Percentiles rank a stretch among this genome's conserved stretches.
Conservation (phyloP, 2,797 vertebrate species). For the Neoniphon sammara region DNA sequence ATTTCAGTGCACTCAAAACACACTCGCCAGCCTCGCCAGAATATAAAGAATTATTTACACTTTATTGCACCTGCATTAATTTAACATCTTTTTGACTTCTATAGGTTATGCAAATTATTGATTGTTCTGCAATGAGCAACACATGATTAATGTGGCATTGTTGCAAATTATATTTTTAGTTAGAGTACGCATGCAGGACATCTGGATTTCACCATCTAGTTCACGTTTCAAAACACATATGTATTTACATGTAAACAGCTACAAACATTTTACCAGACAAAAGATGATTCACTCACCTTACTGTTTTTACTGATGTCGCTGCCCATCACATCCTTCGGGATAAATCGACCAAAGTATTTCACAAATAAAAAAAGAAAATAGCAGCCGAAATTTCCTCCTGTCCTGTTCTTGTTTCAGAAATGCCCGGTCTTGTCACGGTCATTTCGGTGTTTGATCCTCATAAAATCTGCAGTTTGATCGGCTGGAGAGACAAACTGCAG, state of each 20-base stretch:
- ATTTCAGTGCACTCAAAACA: conserved; percentile 5
- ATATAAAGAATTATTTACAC: no score
- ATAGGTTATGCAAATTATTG: no score
- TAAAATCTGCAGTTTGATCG: not conserved
- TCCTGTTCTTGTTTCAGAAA: not conserved
- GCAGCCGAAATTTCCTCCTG: no score
- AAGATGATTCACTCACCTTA: conserved; percentile 61
- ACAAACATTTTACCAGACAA: not conserved
- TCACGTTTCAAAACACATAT: no score
- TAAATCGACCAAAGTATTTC: not conserved
- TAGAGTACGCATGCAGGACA: no score
- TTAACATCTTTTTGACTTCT: no score
- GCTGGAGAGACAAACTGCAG: not conserved
- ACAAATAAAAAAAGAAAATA: not conserved
- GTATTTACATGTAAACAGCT: not conserved
- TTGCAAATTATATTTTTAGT: no score
- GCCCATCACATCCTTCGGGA: conserved; percentile 66
- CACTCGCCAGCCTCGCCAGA: no score
- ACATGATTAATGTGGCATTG: no score
- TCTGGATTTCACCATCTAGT: no score
- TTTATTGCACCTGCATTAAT: no score
- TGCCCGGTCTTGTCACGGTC: not conserved
- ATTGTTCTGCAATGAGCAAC: no score
- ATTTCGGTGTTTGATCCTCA: conserved; percentile 12
- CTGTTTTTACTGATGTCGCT: conserved; percentile 55